Conservation (phyloP, 2,888 invertebrate genomes). For the Syritta pipiens region DNA sequence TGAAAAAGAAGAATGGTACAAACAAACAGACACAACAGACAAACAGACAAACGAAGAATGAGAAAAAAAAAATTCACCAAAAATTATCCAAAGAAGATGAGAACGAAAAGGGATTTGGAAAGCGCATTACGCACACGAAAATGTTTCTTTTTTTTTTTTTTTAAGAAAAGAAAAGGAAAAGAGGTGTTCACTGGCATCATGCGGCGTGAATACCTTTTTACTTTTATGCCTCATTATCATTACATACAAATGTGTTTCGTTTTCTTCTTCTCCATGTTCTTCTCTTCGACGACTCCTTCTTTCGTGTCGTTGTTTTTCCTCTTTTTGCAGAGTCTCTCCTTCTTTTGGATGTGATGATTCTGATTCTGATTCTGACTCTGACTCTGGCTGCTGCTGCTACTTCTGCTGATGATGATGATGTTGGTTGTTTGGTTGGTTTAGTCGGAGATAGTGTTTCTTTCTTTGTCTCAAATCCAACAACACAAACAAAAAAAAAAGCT, state of each 20-base stretch:
- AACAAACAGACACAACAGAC: background rate
- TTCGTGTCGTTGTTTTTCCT: background rate
- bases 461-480: conserved; percentile 29
- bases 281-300: background rate
- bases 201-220: conserved; percentile 40
- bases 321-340: background rate
- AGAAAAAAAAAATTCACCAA: background rate
- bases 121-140: conserved; percentile 41
- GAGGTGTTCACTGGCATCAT: conserved; percentile 19
- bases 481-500: too few relatives aligned
- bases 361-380: too few relatives aligned
- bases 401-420: background rate
- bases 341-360: too few relatives aligned
- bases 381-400: too few relatives aligned
- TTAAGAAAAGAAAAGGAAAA: background rate
- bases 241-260: conserved; percentile 11
- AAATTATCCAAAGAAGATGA: background rate
- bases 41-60: background rate
- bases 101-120: conserved; percentile 16
- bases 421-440: background rate
- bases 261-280: background rate
- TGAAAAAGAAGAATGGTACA: too few relatives aligned
- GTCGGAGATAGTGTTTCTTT: background rate
- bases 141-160: too few relatives aligned
- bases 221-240: conserved; percentile 40